A percentile compares a stretch with the other conserved stretches of the same genome.
These are phyloP conservation scores for Pangasius sanitwongsei DNA, from an alignment of 2,797 vertebrate genomes.

Conservation along the genomic window DNA sequence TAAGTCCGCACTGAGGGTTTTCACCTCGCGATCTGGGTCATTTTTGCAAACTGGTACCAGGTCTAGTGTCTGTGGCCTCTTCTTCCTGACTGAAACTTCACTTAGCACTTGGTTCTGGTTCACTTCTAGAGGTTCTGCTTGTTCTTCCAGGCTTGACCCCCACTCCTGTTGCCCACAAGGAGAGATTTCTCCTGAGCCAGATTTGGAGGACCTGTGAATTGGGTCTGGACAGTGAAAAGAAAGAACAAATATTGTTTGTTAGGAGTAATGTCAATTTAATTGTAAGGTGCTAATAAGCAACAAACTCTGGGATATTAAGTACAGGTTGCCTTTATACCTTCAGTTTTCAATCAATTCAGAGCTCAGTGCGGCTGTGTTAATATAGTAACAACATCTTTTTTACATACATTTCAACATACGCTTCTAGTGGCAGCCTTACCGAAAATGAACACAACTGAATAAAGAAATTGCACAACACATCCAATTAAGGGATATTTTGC, in stretches of 20 bases:
- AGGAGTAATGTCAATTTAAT: background rate
- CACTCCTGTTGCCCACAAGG: conserved; percentile 50
- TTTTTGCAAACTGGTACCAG: conserved; percentile 44
- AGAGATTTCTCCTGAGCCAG: conserved; percentile 51
- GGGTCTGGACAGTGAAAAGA: conserved; percentile 38
- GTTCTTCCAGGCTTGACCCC: conserved; percentile 45
- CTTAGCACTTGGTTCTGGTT: background rate
- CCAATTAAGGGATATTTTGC: background rate
- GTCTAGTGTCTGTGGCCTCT: conserved; percentile 43
- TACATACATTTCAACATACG: background rate
- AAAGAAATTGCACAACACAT: background rate
- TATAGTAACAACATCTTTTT: background rate
- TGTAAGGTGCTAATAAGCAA: background rate
- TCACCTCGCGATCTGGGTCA: conserved; percentile 23
- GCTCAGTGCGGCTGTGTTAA: background rate
- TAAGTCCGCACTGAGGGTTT: background rate
- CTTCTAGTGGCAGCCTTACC: background rate
- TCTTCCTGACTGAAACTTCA: conserved; percentile 12
- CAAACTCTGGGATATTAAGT: background rate
- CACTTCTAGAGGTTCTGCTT: conserved; percentile 51
- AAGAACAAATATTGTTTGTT: background rate
- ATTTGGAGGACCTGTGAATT: conserved; percentile 55
- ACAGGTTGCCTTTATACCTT: background rate
- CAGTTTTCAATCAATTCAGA: background rate
- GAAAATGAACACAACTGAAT: background rate